Base-by-base conservation (phyloP, 1,140 invertebrate species). In the Drosophila pruinosa region DNA sequence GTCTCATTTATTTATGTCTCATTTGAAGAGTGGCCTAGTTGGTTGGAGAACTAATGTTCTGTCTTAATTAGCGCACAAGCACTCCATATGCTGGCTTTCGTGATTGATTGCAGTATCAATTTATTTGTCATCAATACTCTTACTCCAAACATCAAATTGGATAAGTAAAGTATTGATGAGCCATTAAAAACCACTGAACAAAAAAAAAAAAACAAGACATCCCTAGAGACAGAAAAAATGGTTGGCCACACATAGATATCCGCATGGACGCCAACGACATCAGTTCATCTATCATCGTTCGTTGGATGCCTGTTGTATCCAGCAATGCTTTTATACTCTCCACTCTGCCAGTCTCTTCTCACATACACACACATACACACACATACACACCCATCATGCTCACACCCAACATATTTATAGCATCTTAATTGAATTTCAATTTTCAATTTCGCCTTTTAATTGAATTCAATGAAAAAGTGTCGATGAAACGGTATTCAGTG, bases 401-500 rank as follows among this genome's bases (percentile, higher is more conserved):
- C 57, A 64, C 72, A 69, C 17, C 62, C 47, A 39, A 7, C 67
- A 71, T 86, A 88, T 86, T 86, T 81, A 86, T 88, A 81, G 82
- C 82, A 72, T 75, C 82, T 88, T 86, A 86, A 86, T 86, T 86
- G 82, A 86, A 86, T 86, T 86, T 86, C 82, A 86, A 86, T 86
- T 86, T 86, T 86, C 82, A 86, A 86, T 86, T 86, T 86, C 71
- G 82, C 72, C 70, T 86, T 86, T 86, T 86, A 86, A 86, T 86
- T 86, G 82, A 86, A 86, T 86, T 86, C 82, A 86, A 86, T 86
- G 77, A 88, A 86, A 86, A 86, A 86, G 82, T 86, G 82, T 86
- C 82, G 82, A 86, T 88, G 82, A 88, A 78, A 75, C 70, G 82
- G 57, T 67, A 81, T 86, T 86, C 82, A 86, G 48, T 31, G 64